Base-by-base conservation (phyloP, 2,113 vertebrate genomes). In the Cyanocitta stelleri region DNA sequence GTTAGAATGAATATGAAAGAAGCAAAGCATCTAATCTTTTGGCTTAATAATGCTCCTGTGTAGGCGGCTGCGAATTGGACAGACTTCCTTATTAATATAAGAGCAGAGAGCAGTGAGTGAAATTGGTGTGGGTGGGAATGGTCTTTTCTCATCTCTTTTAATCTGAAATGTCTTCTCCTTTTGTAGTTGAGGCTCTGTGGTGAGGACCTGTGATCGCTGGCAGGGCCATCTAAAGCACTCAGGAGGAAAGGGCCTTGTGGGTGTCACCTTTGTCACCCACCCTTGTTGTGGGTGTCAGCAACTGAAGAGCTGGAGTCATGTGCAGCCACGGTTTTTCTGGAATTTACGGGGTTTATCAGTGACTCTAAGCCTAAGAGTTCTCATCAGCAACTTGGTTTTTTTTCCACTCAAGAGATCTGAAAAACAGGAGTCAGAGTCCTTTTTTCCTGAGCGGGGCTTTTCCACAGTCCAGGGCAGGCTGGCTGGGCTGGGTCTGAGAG, bases 1-100 rank as follows among this genome's bases (percentile, higher is more conserved):
- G 66, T 79, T 94, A 30, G 46, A 54, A 16, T 32, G 58, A 71
- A 29, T 89, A 58, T 35, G 91, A 89, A 96, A 93, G 90, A 76
- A 73, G 74, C n/a, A 69, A 95, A 73, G 89, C 91, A 93, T 95
- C 79, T 96, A 29, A 87, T 95, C 56, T 94, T 91, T 82, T 68
- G 73, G 56, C 49, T 93, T 93, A 89, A 91, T 91, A 88, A 71
- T 48, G 76, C 35, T 74, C 17, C 59, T 75, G 84, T 0, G 0
- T 87, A 76, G 87, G 85, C 89, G 76, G 49, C 89, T 72, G 83
- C 0, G 5, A 84, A 72, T 68, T 75, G 89, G 77, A n/a, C 82
- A 76, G 54, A 26, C 33, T 83, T 88, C 18, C 72, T 81, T 91
- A 71, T 39, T 81, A 89, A 54, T 81, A 37, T 64, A 64, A 72